These are phyloP conservation scores for Podotricha telesiphe DNA, from an alignment of 2,888 invertebrate genomes.

Conservation along the genomic window DNA sequence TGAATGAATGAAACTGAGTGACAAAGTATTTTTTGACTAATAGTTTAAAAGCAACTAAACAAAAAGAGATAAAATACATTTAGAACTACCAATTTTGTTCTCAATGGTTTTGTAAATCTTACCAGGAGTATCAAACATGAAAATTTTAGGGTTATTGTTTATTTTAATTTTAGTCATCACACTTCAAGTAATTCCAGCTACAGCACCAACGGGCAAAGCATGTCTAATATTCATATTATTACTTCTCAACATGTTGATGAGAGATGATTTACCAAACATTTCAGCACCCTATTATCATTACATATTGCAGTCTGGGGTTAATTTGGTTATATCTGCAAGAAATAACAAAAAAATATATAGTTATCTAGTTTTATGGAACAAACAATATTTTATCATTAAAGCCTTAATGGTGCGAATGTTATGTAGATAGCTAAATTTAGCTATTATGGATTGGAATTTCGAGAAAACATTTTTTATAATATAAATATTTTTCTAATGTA, in stretches of 20 bases:
- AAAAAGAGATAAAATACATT: too few relatives aligned
- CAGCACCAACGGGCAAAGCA: slow-evolving; percentile 88
- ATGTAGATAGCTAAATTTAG: background rate
- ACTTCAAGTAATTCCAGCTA: slow-evolving; percentile 93
- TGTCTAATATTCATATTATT: slow-evolving; percentile 77
- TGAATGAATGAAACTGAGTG: too few relatives aligned
- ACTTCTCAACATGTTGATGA: slow-evolving; percentile 92
- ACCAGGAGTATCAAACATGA: slow-evolving; percentile 94
- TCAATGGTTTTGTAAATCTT: too few relatives aligned
- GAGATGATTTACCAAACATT: slow-evolving; percentile 97
- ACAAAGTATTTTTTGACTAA: too few relatives aligned
- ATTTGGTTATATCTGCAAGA: slow-evolving; percentile 85
- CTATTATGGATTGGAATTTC: background rate
- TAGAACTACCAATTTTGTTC: too few relatives aligned
- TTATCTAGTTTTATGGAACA: background rate
- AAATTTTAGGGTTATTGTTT: slow-evolving; percentile 90
- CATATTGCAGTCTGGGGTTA: slow-evolving; percentile 85
- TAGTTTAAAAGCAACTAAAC: too few relatives aligned
- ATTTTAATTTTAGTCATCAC: slow-evolving; percentile 93
- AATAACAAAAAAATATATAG: background rate
- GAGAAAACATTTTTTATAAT: background rate
- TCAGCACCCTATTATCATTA: slow-evolving; percentile 96
- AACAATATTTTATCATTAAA: background rate
- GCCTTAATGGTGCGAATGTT: background rate
- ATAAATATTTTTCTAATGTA: too few relatives aligned